Base-by-base conservation (phyloP, 1,140 invertebrate genomes). In the Lutraria rhynchaena region DNA sequence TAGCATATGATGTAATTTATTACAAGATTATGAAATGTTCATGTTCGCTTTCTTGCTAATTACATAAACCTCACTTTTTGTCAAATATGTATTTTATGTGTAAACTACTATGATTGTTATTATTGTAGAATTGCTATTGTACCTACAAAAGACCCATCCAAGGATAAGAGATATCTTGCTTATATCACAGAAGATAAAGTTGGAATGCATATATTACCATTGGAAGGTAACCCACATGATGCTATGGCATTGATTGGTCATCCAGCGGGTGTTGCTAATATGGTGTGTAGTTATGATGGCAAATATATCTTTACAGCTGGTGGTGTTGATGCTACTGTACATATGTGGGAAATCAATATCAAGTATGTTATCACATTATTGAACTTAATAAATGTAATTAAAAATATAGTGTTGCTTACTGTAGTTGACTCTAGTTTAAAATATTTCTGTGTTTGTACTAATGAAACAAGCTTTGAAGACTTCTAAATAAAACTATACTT, bases 211-310 rank as follows among this genome's bases (percentile, higher is more conserved):
- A 94, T 94, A 75, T 88, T 95, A 83, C 95, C 95, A 4, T 87
- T 95, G 0, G 94, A 95, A 90, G 96, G 95, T 4, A 96, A 96
- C 91, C 95, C 95, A 27, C 95, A 94, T 90, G 95, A 95, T 87
- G 94, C 94, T 82, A 93, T 94, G 69, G 95, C 94, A 3, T 91
- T 95, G 27, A 92, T 95, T 29, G 95, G 94, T 33, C 95, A 96
- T 92, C 95, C 95, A 3, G 86, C 89, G 63, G 91, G 91, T 61
- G 92, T 91, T 4, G 70, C 89, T 49, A 91, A 91, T 71, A 61
- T 93, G 67, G 88, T 83, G 15, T 87, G 85, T 24, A 92, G 91
- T 84, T 87, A 88, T 83, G 90, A 90, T 88, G 93, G 93, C 11
- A 92, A 92, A 78, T 93, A 93, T 77, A 70, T 95, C 3, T 95